Evolutionary conservation across 2,888 invertebrate species (phyloP).

Genomic region (Chrysotoxum bicinctum): DNA sequence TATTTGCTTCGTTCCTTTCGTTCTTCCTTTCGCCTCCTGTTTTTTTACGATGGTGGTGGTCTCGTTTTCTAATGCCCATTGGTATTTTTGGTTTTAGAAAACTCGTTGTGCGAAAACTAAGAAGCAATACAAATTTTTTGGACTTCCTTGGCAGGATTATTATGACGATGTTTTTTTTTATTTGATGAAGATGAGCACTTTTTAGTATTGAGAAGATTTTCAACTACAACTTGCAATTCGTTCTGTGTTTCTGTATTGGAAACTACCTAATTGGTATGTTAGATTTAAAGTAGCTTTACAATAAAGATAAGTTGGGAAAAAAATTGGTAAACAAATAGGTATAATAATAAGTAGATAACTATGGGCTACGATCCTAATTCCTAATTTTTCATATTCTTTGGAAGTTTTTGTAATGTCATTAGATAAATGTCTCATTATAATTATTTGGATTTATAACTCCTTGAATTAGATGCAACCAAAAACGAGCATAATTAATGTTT

Average conservation of each 20-base stretch:
- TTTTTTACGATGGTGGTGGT: constrained; percentile 59
- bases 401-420: too few relatives aligned
- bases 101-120: constrained; percentile 51
- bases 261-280: neutral
- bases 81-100: constrained; percentile 49
- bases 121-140: constrained; percentile 10
- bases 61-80: constrained; percentile 54
- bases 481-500: too few relatives aligned
- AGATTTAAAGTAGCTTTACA: neutral
- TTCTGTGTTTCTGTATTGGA: neutral
- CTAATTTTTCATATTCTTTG: too few relatives aligned
- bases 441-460: too few relatives aligned
- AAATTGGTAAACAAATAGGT: too few relatives aligned
- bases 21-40: constrained; percentile 52
- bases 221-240: neutral
- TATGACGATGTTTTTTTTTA: constrained; percentile 26
- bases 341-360: too few relatives aligned
- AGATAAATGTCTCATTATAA: too few relatives aligned
- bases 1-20: constrained; percentile 42
- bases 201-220: neutral
- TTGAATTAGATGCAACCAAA: too few relatives aligned
- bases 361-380: too few relatives aligned
- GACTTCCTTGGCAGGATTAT: constrained; percentile 57
- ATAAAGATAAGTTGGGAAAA: too few relatives aligned
- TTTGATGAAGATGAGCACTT: constrained; percentile 43